Percentiles rank a stretch among this genome's conserved stretches.
phyloP scores from a whole-genome alignment of 2,888 invertebrate genomes.

The Hydroisotoma schaefferi region DNA sequence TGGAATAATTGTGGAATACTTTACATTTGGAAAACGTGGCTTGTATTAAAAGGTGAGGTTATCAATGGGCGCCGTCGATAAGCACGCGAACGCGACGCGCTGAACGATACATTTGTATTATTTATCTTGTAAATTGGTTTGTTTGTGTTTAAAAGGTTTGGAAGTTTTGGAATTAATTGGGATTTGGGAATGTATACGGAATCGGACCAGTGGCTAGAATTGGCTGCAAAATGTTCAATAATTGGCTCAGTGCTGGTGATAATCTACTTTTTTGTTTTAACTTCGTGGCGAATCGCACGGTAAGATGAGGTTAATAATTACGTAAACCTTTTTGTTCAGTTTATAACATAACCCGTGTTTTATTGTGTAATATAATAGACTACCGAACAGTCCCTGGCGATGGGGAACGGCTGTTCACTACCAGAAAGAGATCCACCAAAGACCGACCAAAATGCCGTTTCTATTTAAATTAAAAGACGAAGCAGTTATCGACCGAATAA shows the following conservation, averaged over 20 bases:
- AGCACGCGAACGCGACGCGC: no score
- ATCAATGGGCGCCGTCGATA: no score
- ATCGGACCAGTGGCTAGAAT: constrained; percentile 23
- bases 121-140: no score
- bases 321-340: not conserved
- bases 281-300: constrained; percentile 35
- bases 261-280: constrained; percentile 32
- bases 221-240: constrained; percentile 34
- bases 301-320: constrained; percentile 17
- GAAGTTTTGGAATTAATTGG: no score
- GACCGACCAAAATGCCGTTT: constrained; percentile 39
- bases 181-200: not conserved
- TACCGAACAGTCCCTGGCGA: constrained; percentile 38
- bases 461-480: constrained; percentile 20
- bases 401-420: constrained; percentile 24
- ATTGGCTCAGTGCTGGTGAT: constrained; percentile 34
- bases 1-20: no score
- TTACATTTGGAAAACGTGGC: no score
- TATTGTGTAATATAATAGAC: constrained; percentile 17
- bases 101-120: no score
- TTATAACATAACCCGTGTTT: not conserved
- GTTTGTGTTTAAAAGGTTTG: no score
- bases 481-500: constrained; percentile 13
- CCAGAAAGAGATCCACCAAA: constrained; percentile 38
- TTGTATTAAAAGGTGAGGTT: no score